Percentiles rank a stretch among this genome's conserved stretches.
Conservation (phyloP, 1,140 invertebrate genomes). For the Penaeus indicus region DNA sequence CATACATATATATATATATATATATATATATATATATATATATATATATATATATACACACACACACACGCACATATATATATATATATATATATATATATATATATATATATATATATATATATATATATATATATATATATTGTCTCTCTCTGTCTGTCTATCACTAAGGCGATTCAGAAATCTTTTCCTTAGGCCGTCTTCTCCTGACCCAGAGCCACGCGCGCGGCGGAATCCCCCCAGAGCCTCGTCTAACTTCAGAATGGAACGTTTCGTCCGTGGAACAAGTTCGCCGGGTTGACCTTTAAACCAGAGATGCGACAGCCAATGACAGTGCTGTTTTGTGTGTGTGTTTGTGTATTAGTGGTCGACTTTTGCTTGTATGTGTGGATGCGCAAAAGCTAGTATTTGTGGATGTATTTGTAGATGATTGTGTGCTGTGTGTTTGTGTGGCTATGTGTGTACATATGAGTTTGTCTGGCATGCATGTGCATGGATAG, state of each 20-base stretch:
- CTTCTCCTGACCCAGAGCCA: too few relatives aligned
- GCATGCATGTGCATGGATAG: not conserved
- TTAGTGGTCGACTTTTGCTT: not conserved
- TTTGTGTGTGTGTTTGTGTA: too few relatives aligned
- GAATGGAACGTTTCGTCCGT: too few relatives aligned
- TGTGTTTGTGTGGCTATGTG: conserved; percentile 1
- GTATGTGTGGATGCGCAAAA: conserved; percentile 21
- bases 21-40: conserved; percentile 23
- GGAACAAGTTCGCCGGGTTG: too few relatives aligned
- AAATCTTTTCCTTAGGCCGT: too few relatives aligned
- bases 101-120: conserved; percentile 19
- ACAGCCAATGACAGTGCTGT: too few relatives aligned
- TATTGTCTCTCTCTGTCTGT: conserved; percentile 3
- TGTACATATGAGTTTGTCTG: not conserved
- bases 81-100: conserved; percentile 21
- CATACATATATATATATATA: conserved; percentile 12
- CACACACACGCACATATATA: not conserved
- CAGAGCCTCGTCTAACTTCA: too few relatives aligned
- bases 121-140: conserved; percentile 24
- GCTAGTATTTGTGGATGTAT: conserved; percentile 33
- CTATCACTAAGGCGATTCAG: not conserved
- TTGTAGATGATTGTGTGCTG: not conserved
- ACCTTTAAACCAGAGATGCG: too few relatives aligned
- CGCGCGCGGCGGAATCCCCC: too few relatives aligned
- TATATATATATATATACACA: conserved; percentile 4